Base-by-base conservation (phyloP, 2,797 vertebrate species). In the Rhinogobio ventralis region DNA sequence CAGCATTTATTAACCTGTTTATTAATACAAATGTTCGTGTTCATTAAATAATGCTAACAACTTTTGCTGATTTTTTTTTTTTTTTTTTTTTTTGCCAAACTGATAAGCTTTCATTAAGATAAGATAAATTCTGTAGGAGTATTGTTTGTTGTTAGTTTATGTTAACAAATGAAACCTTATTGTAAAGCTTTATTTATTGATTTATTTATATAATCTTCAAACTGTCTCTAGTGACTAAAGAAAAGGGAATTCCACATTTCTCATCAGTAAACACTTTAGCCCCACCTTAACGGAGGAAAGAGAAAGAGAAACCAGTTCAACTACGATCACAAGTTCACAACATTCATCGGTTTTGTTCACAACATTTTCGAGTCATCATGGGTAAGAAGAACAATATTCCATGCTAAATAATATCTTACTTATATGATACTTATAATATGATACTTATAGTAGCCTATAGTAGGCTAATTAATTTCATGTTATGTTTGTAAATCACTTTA, bases 221-320 rank as follows among this genome's bases (percentile, higher is more conserved):
- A 20, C 53, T 23, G 2, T 53, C 51, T 53, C 51, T 51, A 17
- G 49, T 51, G 49, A 20, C 51, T 23, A 55, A 4, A 55, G 2
- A 4, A 55, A 53, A 2, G 55, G 55, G 10, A 57, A 4, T 60
- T 60, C n/a, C n/a, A 2, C n/a, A 5, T 13, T 25, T 17, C 49
- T 5, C 42, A 45, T 2, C 42, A 2, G 53, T 57, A 23, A n/a
- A 10, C 23, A 57, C 3, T 10, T 51, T 68, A 20, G 62, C 15
- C 45, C 46, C 46, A n/a, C 78, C 64, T 23, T 10, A n/a, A n/a
- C 7, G 3, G 13, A 10, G 36, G 11, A 57, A 51, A 36, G 39
- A 46, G 60, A 64, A 79, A 78, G 64, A 53, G 64, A 80, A 80
- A 80, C 20, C 46, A 55, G 19, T 80, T 55, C 20, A 20, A 39